Percentiles rank a stretch among this genome's conserved stretches.
Evolutionary conservation across 1,140 invertebrate species (phyloP).

Genomic region (Zeugodacus cucurbitae): DNA sequence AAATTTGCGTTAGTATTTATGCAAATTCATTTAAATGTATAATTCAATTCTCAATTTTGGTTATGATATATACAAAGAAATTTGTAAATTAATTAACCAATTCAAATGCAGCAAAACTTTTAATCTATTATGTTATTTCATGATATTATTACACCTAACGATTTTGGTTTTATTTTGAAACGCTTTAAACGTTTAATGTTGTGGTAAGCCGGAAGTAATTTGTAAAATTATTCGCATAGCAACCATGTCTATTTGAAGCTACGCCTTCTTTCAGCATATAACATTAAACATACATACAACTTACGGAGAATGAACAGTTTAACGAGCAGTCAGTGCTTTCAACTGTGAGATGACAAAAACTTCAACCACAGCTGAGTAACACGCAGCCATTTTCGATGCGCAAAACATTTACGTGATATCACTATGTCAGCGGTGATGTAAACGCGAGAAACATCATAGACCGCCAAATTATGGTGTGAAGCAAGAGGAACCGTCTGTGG

Average conservation of each 20-base stretch:
- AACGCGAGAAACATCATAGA: neutral
- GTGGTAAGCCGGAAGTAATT: neutral
- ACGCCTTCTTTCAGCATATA: neutral
- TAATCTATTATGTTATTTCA: too few species aligned
- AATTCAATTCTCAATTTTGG: too few species aligned
- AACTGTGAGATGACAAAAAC: neutral
- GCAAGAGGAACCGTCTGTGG: neutral
- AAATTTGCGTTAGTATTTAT: too few species aligned
- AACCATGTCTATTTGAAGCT: neutral
- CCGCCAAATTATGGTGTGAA: neutral
- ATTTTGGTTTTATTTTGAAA: too few species aligned
- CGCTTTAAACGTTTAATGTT: neutral
- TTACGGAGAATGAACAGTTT: neutral
- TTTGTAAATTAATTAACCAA: too few species aligned
- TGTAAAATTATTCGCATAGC: neutral
- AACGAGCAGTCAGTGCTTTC: neutral
- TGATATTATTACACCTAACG: too few species aligned
- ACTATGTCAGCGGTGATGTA: neutral
- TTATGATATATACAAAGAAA: too few species aligned
- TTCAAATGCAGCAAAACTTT: too few species aligned
- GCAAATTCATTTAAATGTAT: too few species aligned
- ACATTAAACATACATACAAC: neutral
- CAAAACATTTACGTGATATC: constrained; percentile 29
- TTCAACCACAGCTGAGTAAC: constrained; percentile 14
- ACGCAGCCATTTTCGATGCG: neutral